Evolutionary conservation across 2,113 vertebrate species (phyloP).

Genomic region (Rissa tridactyla): DNA sequence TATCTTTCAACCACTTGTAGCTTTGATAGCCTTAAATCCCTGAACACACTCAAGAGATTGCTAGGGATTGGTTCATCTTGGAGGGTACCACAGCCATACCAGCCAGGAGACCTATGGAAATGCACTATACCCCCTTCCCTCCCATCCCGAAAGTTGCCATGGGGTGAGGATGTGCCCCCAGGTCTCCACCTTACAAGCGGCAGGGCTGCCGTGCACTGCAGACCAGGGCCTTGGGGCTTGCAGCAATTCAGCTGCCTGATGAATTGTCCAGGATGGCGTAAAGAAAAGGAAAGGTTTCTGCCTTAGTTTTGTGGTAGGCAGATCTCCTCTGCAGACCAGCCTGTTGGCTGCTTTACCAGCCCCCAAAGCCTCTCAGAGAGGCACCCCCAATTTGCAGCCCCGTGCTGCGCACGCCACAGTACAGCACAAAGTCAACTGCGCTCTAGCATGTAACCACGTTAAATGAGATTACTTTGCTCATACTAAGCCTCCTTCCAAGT

Average conservation of each 20-base stretch:
- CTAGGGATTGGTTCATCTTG: neutral
- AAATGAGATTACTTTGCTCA: slow-evolving; percentile 23
- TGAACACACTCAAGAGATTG: neutral
- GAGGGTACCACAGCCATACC: neutral
- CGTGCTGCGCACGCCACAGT: accelerated
- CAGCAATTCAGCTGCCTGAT: accelerated
- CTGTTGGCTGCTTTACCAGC: neutral
- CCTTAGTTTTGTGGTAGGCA: neutral
- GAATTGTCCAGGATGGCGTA: neutral
- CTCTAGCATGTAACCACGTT: neutral
- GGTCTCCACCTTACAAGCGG: neutral
- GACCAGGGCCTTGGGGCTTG: neutral
- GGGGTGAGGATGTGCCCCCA: neutral
- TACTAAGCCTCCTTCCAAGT: neutral
- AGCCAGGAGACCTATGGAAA: neutral
- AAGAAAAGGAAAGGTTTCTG: neutral
- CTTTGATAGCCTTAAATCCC: neutral
- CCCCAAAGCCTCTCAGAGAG: neutral
- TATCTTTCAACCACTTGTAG: neutral
- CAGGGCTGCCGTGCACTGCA: neutral
- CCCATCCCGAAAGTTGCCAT: accelerated
- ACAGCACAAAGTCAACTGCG: neutral
- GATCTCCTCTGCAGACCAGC: neutral
- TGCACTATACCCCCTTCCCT: accelerated
- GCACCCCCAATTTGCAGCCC: neutral